A percentile compares a stretch with the other conserved stretches of the same genome.
Conservation (phyloP, 2,888 invertebrate species). For the Hypomecis atomaria region DNA sequence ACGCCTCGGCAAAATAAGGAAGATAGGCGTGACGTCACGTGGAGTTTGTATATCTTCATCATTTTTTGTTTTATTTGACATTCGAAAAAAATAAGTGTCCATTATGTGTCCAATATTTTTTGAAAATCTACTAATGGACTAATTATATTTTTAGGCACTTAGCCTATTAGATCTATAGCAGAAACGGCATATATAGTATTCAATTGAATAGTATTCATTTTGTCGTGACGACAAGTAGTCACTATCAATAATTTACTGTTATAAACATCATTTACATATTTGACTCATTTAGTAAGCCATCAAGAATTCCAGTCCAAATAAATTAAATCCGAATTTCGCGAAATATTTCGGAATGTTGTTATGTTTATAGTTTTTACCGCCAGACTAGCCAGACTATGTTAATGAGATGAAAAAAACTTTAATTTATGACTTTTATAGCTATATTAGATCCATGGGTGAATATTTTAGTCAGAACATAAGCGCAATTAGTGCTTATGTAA, state of each 20-base stretch:
- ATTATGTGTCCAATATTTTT: too few species aligned
- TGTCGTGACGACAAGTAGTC: not conserved
- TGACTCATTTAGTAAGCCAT: not conserved
- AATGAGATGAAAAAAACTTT: too few species aligned
- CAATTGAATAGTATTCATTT: constrained; percentile 10
- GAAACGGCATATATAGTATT: not conserved
- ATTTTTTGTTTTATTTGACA: too few species aligned
- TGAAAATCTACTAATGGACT: too few species aligned
- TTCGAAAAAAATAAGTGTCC: too few species aligned
- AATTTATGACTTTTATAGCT: too few species aligned
- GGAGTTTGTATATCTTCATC: too few species aligned
- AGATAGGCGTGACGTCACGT: too few species aligned
- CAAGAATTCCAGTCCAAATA: constrained; percentile 21
- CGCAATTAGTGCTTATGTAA: too few species aligned
- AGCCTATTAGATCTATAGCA: too few species aligned
- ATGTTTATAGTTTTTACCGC: constrained; percentile 1
- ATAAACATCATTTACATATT: not conserved
- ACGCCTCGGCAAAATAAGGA: too few species aligned
- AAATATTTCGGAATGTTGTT: constrained; percentile 40
- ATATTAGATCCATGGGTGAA: not conserved
- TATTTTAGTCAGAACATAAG: not conserved
- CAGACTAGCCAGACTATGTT: not conserved
- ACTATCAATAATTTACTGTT: not conserved
- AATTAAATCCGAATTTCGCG: constrained; percentile 17
- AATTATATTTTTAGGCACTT: too few species aligned